These are phyloP conservation scores for Drosophila takahashii DNA, from an alignment of 1,140 invertebrate species.

Conservation along the genomic window DNA sequence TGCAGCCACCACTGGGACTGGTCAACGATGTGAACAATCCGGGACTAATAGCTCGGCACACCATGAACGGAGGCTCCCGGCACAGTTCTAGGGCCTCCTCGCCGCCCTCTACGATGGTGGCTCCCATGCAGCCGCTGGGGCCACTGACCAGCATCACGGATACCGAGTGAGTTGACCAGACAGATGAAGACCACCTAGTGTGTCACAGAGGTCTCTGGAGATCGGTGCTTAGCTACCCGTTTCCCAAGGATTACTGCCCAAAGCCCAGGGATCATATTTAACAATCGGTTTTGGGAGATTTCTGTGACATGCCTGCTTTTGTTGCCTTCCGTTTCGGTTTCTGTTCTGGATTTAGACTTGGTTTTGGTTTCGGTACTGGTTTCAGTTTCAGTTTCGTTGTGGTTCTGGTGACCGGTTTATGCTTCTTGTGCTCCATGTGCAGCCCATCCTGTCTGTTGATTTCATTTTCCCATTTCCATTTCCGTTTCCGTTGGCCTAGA, in stretches of 20 bases:
- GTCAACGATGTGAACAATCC: constrained; percentile 86
- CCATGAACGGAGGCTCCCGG: constrained; percentile 82
- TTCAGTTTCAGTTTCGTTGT: constrained; percentile 36
- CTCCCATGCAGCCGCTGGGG: constrained; percentile 86
- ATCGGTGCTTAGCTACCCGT: background rate
- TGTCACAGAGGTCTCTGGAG: constrained; percentile 13
- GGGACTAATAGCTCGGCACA: constrained; percentile 84
- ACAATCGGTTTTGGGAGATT: constrained; percentile 19
- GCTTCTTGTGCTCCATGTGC: constrained; percentile 57
- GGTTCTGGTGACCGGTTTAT: constrained; percentile 40
- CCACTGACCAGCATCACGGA: constrained; percentile 87
- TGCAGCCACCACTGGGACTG: constrained; percentile 57
- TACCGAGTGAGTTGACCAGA: constrained; percentile 86
- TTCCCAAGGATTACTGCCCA: background rate
- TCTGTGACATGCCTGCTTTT: constrained; percentile 13
- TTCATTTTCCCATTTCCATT: constrained; percentile 21
- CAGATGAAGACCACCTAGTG: background rate
- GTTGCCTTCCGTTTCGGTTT: constrained; percentile 23
- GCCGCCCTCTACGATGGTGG: constrained; percentile 77
- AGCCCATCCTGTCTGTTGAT: constrained; percentile 23
- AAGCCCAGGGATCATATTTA: background rate
- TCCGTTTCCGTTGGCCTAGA: constrained; percentile 31
- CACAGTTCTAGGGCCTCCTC: constrained; percentile 77
- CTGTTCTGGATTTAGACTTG: background rate
- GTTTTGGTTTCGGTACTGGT: constrained; percentile 11